phyloP scores from a whole-genome alignment of 1,140 invertebrate genomes.

The Catajapyx aquilonaris region DNA sequence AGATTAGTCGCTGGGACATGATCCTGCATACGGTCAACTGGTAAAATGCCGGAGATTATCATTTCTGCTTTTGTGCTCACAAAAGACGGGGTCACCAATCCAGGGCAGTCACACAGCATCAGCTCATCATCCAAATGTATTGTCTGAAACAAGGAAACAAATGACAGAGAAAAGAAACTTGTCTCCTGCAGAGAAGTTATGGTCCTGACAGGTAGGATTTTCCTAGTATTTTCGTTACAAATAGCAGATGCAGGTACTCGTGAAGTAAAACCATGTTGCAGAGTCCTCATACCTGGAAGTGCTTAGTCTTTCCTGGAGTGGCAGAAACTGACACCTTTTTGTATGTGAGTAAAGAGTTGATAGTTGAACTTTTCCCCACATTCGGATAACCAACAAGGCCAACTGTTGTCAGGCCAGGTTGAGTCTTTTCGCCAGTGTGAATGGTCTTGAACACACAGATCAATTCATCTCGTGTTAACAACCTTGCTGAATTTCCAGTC shows the following conservation, averaged over 20 bases:
- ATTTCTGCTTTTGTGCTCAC: constrained; percentile 82
- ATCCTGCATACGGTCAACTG: constrained; percentile 86
- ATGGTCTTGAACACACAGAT: constrained; percentile 41
- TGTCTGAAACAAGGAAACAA: constrained; percentile 42
- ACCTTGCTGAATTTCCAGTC: constrained; percentile 13
- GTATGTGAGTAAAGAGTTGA: constrained; percentile 70
- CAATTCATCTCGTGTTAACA: constrained; percentile 25
- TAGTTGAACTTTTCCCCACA: constrained; percentile 98
- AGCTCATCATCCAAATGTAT: constrained; percentile 57
- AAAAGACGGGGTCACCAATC: constrained; percentile 93
- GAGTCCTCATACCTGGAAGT: constrained; percentile 58
- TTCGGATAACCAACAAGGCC: constrained; percentile 97
- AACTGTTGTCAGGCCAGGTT: too few species aligned
- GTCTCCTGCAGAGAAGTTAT: too few species aligned
- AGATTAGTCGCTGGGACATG: constrained; percentile 53
- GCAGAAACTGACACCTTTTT: constrained; percentile 93
- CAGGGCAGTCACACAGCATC: constrained; percentile 90
- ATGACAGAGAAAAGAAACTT: too few species aligned
- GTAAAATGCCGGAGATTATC: constrained; percentile 84
- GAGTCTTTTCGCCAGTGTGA: constrained; percentile 18
- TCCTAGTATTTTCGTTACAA: too few species aligned
- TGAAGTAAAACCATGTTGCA: too few species aligned
- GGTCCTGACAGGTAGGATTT: too few species aligned
- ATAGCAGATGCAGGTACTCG: too few species aligned
- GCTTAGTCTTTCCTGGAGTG: constrained; percentile 93